Evolutionary conservation across 2,888 invertebrate species (phyloP).

Genomic region (Leptinotarsa juncta): DNA sequence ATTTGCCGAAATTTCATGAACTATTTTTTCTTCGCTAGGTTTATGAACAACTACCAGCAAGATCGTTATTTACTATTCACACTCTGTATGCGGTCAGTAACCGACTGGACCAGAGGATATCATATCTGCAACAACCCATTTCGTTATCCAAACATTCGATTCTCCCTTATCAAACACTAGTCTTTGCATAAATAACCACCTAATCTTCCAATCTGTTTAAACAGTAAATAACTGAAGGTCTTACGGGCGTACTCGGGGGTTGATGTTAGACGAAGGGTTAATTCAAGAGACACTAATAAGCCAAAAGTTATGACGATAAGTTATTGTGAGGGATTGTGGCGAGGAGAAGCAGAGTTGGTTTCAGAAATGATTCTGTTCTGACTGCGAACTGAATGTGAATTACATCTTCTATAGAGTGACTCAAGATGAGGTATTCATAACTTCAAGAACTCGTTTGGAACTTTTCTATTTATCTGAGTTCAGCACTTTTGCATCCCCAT

Average conservation of each 20-base stretch:
- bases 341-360: neutral
- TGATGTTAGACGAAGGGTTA: constrained; percentile 45
- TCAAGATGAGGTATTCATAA: too few relatives aligned
- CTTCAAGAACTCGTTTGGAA: too few relatives aligned
- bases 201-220: constrained; percentile 41
- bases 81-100: neutral
- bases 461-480: too few relatives aligned
- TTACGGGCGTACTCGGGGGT: constrained; percentile 19
- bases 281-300: constrained; percentile 46
- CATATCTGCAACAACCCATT: constrained; percentile 11
- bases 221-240: constrained; percentile 29
- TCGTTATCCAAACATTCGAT: constrained; percentile 22
- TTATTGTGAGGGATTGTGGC: constrained; percentile 40
- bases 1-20: too few relatives aligned
- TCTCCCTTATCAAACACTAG: constrained; percentile 35
- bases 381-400: too few relatives aligned
- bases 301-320: constrained; percentile 45
- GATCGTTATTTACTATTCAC: neutral
- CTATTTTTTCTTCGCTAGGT: too few relatives aligned
- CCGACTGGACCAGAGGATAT: neutral
- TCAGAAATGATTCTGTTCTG: neutral
- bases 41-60: too few relatives aligned
- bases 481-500: too few relatives aligned
- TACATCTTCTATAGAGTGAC: too few relatives aligned
- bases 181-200: constrained; percentile 38